A percentile compares a stretch with the other conserved stretches of the same genome.
phyloP scores from a whole-genome alignment of 2,797 vertebrate species.

The Salarias fasciatus region DNA sequence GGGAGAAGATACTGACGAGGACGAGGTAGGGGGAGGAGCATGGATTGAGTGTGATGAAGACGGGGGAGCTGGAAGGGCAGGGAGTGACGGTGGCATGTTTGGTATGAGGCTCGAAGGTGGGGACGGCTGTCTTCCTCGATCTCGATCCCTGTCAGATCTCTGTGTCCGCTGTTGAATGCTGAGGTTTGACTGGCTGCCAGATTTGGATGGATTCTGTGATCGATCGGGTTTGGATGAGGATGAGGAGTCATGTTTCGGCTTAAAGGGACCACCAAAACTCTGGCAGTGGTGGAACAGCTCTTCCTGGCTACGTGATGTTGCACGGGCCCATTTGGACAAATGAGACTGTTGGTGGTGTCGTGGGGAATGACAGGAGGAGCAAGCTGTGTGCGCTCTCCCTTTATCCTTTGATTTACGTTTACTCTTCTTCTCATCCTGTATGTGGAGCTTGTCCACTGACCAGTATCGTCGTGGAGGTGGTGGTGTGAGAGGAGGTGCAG shows the following conservation, averaged over 20 bases:
- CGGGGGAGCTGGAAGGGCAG: constrained; percentile 80
- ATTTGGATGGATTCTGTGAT: constrained; percentile 78
- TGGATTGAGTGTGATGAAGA: constrained; percentile 79
- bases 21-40: constrained; percentile 78
- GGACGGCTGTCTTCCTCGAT: constrained; percentile 72
- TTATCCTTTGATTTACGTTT: constrained; percentile 81
- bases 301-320: constrained; percentile 81
- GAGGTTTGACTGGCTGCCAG: constrained; percentile 84
- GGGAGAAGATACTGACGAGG: constrained; percentile 88
- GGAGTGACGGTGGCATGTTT: constrained; percentile 71
- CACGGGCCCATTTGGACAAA: constrained; percentile 76
- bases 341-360: constrained; percentile 69
- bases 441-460: constrained; percentile 91
- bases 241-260: constrained; percentile 79
- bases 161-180: constrained; percentile 79
- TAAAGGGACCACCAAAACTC: constrained; percentile 75
- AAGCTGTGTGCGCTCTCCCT: constrained; percentile 68
- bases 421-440: constrained; percentile 84
- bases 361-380: constrained; percentile 79
- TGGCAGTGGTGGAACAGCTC: constrained; percentile 83
- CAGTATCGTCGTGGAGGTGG: constrained; percentile 89
- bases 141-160: constrained; percentile 73
- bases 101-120: constrained; percentile 72
- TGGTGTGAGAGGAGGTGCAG: constrained; percentile 78
- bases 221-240: constrained; percentile 78